Evolutionary conservation across 2,113 vertebrate species (phyloP).

Genomic region (Ochotona princeps): DNA sequence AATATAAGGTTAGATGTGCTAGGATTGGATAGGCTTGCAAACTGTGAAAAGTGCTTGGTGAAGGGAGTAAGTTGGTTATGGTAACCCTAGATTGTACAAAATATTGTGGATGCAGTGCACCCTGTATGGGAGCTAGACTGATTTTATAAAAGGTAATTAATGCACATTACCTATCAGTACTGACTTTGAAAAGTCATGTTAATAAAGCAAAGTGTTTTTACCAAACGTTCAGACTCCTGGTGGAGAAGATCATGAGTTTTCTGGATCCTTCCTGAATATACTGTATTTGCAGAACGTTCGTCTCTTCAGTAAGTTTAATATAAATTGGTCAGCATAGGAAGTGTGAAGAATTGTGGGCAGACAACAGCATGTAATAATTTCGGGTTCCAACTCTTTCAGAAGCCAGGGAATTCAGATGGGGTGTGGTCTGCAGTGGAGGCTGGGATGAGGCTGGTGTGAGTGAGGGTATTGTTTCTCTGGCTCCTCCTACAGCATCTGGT

Average conservation of each 20-base stretch:
- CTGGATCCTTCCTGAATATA: not conserved
- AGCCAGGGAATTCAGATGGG: not conserved
- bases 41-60: not conserved
- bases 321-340: accelerated
- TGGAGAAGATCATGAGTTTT: not conserved
- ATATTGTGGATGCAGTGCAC: not conserved
- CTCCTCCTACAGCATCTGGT: not conserved
- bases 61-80: not conserved
- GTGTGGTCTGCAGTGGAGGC: not conserved
- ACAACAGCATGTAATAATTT: not conserved
- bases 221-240: not conserved
- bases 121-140: not conserved
- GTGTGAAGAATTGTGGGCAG: not conserved
- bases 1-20: not conserved
- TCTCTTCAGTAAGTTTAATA: not conserved
- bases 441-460: accelerated
- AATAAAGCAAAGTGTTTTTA: not conserved
- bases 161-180: not conserved
- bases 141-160: not conserved
- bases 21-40: not conserved
- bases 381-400: not conserved
- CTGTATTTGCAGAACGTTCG: not conserved
- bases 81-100: not conserved
- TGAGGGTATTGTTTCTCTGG: accelerated
- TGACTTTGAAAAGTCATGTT: constrained; percentile 15